Conservation (phyloP, 35 echinoderm and acorn worm species). For the Amphiura filiformis region DNA sequence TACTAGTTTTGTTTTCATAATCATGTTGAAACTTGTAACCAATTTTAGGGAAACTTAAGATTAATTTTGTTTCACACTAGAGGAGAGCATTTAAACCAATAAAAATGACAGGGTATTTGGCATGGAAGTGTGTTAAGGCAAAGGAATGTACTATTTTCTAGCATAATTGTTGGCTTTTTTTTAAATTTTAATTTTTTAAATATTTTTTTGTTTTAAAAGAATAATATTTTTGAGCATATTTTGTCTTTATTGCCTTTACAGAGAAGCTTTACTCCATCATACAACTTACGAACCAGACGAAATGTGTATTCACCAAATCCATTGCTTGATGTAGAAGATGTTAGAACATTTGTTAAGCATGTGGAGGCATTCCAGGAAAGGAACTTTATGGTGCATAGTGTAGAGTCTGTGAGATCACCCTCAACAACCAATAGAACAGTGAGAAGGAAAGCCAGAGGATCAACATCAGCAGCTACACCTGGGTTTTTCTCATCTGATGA, state of each 20-base stretch:
- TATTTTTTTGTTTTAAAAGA: not conserved
- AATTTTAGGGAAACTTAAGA: too few relatives aligned
- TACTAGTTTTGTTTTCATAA: too few relatives aligned
- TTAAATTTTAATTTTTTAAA: not conserved
- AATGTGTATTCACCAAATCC: constrained; percentile 2
- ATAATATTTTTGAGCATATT: not conserved
- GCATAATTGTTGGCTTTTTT: not conserved
- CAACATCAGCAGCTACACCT: not conserved
- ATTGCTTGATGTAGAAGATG: not conserved
- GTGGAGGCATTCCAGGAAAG: not conserved
- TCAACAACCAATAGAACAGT: not conserved
- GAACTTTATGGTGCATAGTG: not conserved
- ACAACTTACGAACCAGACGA: constrained; percentile 31
- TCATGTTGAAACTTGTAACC: too few relatives aligned
- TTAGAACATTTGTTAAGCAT: constrained; percentile 9
- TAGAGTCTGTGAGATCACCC: not conserved
- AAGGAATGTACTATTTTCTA: not conserved
- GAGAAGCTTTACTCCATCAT: not conserved
- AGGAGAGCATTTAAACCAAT: too few relatives aligned
- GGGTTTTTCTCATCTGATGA: not conserved
- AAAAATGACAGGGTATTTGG: too few relatives aligned
- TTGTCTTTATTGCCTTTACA: not conserved
- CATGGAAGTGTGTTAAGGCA: not conserved
- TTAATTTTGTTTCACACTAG: too few relatives aligned
- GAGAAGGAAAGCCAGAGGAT: not conserved